phyloP scores from a whole-genome alignment of 2,888 invertebrate genomes.

The Acanthopleura granulata region DNA sequence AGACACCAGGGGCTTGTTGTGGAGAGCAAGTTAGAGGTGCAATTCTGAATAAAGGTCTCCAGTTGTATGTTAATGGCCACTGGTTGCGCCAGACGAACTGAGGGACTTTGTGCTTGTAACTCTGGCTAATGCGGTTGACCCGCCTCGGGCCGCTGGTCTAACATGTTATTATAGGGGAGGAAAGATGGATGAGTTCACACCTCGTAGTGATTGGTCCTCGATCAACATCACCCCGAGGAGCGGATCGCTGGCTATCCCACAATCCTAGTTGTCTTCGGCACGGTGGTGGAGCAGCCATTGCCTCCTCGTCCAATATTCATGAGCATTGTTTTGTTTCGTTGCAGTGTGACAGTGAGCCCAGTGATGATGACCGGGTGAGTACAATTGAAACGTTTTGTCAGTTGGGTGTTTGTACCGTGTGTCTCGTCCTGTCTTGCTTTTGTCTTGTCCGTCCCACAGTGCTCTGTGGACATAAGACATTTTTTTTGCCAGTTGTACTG shows the following conservation, averaged over 20 bases:
- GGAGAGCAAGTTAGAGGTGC: too few species aligned
- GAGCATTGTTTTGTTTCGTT: not conserved
- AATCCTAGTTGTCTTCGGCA: not conserved
- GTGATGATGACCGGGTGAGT: conserved; percentile 16
- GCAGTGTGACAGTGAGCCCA: conserved; percentile 8
- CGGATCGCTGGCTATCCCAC: not conserved
- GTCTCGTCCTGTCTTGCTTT: too few species aligned
- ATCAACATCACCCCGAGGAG: not conserved
- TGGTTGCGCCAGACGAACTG: too few species aligned
- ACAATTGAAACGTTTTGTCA: not conserved
- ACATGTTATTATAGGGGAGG: not conserved
- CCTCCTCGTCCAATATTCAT: conserved; percentile 7
- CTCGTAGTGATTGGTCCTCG: conserved; percentile 7
- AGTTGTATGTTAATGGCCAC: too few species aligned
- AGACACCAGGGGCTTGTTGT: too few species aligned
- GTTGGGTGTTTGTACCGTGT: too few species aligned
- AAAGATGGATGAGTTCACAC: conserved; percentile 10
- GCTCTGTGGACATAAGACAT: too few species aligned
- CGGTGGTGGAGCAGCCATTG: not conserved
- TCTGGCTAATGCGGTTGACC: not conserved
- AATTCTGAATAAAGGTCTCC: too few species aligned
- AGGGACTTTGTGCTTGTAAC: not conserved
- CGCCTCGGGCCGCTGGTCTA: not conserved
- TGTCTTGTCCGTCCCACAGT: too few species aligned
- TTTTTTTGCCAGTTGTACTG: too few species aligned